Evolutionary conservation across 1,140 invertebrate species (phyloP).

Genomic region (Hyposmocoma kahamanoa): DNA sequence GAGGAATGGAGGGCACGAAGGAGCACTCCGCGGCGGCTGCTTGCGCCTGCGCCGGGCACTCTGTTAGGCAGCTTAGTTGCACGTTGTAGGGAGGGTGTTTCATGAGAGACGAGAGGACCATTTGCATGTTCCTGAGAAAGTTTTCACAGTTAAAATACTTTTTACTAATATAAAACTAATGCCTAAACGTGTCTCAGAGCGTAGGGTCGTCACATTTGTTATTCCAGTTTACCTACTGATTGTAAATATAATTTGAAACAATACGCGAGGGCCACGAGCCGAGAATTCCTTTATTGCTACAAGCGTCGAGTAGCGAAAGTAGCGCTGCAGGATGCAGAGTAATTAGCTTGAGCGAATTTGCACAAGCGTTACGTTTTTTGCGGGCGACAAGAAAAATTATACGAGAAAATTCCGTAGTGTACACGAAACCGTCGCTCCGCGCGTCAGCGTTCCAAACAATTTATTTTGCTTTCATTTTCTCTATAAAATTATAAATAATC

Average conservation of each 20-base stretch:
- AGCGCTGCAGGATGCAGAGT: not conserved
- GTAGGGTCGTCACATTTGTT: not conserved
- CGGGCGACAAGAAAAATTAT: too few relatives aligned
- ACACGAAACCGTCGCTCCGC: too few relatives aligned
- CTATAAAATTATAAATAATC: too few relatives aligned
- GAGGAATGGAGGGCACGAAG: conserved; percentile 89
- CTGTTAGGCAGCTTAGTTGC: conserved; percentile 71
- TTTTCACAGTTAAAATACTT: not conserved
- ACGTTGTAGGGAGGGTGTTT: conserved; percentile 83
- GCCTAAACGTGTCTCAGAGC: too few relatives aligned
- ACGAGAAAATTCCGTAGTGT: too few relatives aligned
- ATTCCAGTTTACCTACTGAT: not conserved
- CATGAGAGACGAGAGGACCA: conserved; percentile 88
- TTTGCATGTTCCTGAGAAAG: conserved; percentile 85
- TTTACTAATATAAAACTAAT: not conserved
- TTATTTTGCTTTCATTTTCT: too few relatives aligned
- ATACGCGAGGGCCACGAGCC: not conserved
- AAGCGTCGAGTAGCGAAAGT: too few relatives aligned
- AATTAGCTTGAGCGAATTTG: too few relatives aligned
- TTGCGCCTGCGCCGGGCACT: conserved; percentile 73
- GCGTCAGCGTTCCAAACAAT: too few relatives aligned
- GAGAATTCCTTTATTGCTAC: too few relatives aligned
- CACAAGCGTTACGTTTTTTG: too few relatives aligned
- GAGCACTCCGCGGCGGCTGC: too few relatives aligned
- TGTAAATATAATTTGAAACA: not conserved